Evolutionary conservation across 2,888 invertebrate genomes (phyloP).

Genomic region (Epirrhoe alternata): DNA sequence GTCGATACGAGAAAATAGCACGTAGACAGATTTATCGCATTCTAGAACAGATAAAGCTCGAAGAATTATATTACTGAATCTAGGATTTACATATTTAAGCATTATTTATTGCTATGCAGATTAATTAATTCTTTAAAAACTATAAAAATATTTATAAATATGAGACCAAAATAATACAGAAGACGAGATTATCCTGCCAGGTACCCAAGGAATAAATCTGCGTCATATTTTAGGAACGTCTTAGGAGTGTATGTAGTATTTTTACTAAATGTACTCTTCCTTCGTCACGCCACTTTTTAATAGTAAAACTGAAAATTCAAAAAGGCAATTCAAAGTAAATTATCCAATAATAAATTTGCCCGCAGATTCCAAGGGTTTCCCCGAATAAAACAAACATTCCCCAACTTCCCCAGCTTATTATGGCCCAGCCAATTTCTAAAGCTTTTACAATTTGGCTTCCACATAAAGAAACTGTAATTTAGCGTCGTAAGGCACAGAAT

Average conservation of each 20-base stretch:
- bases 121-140: not conserved
- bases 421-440: slow-evolving; percentile 35
- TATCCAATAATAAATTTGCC: not conserved
- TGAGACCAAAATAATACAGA: too few species aligned
- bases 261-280: too few species aligned
- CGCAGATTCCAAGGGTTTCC: slow-evolving; percentile 6
- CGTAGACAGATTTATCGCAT: slow-evolving; percentile 26
- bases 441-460: slow-evolving; percentile 36
- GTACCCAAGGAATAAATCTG: too few species aligned
- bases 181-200: too few species aligned
- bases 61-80: slow-evolving; percentile 9
- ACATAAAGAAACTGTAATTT: slow-evolving; percentile 39
- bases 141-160: too few species aligned
- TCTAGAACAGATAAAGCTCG: slow-evolving; percentile 17
- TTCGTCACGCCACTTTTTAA: not conserved
- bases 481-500: slow-evolving; percentile 32
- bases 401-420: slow-evolving; percentile 24
- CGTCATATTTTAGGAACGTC: too few species aligned
- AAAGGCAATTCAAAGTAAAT: not conserved
- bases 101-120: slow-evolving; percentile 13
- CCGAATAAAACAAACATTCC: slow-evolving; percentile 20
- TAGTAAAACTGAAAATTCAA: not conserved
- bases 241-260: too few species aligned
- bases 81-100: slow-evolving; percentile 14
- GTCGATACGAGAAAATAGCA: slow-evolving; percentile 20